These are phyloP conservation scores for Gila robusta DNA, from an alignment of 2,797 vertebrate genomes.

Conservation along the genomic window DNA sequence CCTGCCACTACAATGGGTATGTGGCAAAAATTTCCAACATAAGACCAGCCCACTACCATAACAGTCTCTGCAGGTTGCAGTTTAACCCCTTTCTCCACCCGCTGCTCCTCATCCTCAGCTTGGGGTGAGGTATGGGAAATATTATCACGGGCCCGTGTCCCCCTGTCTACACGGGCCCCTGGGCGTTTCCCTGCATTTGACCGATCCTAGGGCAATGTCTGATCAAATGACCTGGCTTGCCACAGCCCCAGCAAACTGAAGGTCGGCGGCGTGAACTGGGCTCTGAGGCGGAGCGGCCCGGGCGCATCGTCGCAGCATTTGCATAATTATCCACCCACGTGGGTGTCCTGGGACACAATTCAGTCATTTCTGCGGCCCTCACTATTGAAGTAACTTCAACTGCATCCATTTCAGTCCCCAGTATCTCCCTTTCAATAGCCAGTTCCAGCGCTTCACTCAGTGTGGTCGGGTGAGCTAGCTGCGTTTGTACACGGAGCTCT, in stretches of 20 bases:
- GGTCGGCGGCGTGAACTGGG: not conserved
- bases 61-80: not conserved
- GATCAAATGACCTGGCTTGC: not conserved
- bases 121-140: not conserved
- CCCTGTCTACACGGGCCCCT: not conserved
- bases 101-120: not conserved
- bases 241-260: conserved; percentile 3
- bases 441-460: too few species aligned
- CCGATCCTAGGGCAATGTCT: conserved; percentile 12
- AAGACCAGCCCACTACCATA: not conserved
- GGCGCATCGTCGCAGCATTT: not conserved
- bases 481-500: too few species aligned
- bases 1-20: not conserved
- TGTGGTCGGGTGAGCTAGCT: too few species aligned
- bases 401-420: not conserved
- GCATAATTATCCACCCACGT: not conserved
- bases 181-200: conserved; percentile 3
- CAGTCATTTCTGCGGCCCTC: not conserved
- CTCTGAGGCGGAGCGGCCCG: not conserved
- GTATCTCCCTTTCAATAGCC: conserved; percentile 1
- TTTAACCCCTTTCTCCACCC: not conserved
- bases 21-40: not conserved
- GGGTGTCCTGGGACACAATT: not conserved
- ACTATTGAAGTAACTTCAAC: too few species aligned
- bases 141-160: not conserved